phyloP scores from a whole-genome alignment of 2,797 vertebrate species.

The Eulemur albifrons region DNA sequence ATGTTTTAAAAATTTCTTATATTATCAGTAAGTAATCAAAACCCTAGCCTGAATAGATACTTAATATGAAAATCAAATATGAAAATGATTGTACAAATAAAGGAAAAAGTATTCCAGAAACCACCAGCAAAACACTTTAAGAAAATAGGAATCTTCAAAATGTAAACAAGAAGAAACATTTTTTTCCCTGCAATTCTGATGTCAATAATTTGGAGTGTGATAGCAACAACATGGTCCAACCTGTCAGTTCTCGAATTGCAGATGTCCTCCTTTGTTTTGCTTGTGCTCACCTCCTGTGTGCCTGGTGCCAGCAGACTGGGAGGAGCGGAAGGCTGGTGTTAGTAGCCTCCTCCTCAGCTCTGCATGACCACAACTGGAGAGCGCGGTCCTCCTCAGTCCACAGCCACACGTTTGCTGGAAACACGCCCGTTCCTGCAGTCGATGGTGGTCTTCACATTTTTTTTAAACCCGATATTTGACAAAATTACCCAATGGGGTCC shows the following conservation, averaged over 20 bases:
- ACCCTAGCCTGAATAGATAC: background rate
- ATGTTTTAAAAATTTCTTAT: background rate
- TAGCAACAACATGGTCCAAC: too few species aligned
- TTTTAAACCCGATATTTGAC: too few species aligned
- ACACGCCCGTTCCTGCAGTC: rapidly evolving
- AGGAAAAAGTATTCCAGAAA: background rate
- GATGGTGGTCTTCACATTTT: rapidly evolving
- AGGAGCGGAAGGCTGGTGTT: too few species aligned
- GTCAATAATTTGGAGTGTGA: rapidly evolving
- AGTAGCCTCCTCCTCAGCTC: background rate
- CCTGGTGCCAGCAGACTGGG: rapidly evolving
- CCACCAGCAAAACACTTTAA: background rate
- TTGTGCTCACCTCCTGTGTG: background rate
- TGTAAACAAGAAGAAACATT: background rate
- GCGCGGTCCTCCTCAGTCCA: rapidly evolving
- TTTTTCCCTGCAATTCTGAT: too few species aligned
- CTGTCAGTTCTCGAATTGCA: background rate
- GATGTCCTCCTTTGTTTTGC: background rate
- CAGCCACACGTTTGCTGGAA: rapidly evolving
- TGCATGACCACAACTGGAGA: too few species aligned
- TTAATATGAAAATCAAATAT: background rate
- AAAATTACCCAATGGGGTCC: background rate
- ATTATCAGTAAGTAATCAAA: background rate
- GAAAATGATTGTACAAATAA: background rate
- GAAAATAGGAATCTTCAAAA: background rate